Percentiles rank a stretch among this genome's conserved stretches.
phyloP scores from a whole-genome alignment of 2,113 vertebrate species.

The Forbesichthys papilliferus region DNA sequence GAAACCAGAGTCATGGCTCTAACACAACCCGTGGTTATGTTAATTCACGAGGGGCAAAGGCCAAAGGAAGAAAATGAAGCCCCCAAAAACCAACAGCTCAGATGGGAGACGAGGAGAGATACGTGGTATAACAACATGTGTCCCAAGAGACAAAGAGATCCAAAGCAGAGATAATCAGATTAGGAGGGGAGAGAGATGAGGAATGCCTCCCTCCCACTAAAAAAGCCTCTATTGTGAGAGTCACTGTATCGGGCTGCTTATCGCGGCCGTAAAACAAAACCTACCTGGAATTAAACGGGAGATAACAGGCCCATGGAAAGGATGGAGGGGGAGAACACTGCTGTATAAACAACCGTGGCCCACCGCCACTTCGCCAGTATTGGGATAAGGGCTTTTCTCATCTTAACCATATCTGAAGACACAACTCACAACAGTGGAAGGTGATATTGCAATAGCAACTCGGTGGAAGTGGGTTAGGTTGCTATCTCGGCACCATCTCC shows the following conservation, averaged over 20 bases:
- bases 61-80: neutral
- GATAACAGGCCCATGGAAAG: neutral
- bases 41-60: neutral
- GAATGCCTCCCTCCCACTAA: conserved; percentile 5
- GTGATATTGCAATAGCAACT: neutral
- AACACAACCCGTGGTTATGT: neutral
- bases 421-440: conserved; percentile 3
- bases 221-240: conserved; percentile 6
- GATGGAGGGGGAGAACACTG: neutral
- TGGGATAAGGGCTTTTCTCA: neutral
- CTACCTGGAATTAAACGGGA: conserved; percentile 4
- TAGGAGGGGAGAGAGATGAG: neutral
- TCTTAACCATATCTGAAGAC: conserved; percentile 23
- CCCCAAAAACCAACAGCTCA: neutral
- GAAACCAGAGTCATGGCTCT: conserved; percentile 10
- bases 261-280: conserved; percentile 19
- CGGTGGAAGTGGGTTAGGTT: neutral
- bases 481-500: conserved; percentile 38
- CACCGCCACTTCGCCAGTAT: conserved; percentile 12
- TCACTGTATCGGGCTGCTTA: conserved; percentile 18
- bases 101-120: neutral
- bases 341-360: conserved; percentile 17
- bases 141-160: neutral
- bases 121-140: neutral
- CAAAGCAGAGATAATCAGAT: conserved; percentile 15